Base-by-base conservation (phyloP, 2,797 vertebrate species). In the Gymnothorax javanicus region DNA sequence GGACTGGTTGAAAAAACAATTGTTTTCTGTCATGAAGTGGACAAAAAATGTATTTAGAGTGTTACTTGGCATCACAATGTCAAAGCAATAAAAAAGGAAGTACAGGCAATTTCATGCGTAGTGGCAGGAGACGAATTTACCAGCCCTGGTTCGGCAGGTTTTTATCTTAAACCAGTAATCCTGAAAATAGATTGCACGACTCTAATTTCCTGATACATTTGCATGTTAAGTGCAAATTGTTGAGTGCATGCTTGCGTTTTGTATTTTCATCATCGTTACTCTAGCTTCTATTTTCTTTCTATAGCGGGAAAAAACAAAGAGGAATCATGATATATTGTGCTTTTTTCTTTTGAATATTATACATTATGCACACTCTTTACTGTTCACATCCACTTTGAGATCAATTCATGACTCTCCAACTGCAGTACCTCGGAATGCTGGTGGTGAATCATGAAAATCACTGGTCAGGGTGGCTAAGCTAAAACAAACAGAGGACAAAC, bases 161-260 rank as follows among this genome's bases (percentile, higher is more conserved):
- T 43, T 79, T 54, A 79, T 79, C 54, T 79, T 79, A 52, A 79
- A 79, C 75, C 75, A 79, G 75, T 52, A 79, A 79, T 79, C 75
- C 50, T 79, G 75, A 79, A 79, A 79, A 79, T 79, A 54, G 75
- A 79, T 79, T 75, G 71, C 1, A 25, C 13, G 71, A 43, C 67
- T 59, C 2, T 15, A 62, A 62, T 62, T n/a, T 25, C 62, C 15
- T 7, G 13, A 75, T 7, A 25, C 12, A 12, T 75, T 75, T 43
- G 71, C 71, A 75, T 75, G 71, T 75, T 75, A 75, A 75, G 33
- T 15, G 17, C 33, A 79, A 54, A 20, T 79, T 43, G 17, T 43
- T 2, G 33, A 43, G 75, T 52, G 54, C 43, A 79, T 79, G 43
- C 33, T 23, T 50, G 2, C 43, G 20, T 50, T 52, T 79, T 79